Evolutionary conservation across 2,888 invertebrate genomes (phyloP).

Genomic region (Cheilosia impressa): DNA sequence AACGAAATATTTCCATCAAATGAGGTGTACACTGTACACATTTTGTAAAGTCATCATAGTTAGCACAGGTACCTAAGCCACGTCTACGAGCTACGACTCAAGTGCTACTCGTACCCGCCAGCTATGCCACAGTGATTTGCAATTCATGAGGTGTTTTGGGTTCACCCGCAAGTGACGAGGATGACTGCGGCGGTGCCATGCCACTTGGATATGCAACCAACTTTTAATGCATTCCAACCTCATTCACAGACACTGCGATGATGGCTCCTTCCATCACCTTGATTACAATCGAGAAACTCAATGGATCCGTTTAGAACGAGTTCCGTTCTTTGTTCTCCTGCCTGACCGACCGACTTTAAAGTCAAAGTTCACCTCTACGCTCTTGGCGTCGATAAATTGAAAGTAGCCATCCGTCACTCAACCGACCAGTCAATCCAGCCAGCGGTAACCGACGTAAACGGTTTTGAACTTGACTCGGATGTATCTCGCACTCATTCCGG

Average conservation of each 20-base stretch:
- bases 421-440: neutral
- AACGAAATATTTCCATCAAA: constrained; percentile 32
- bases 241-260: neutral
- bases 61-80: no score
- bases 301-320: no score
- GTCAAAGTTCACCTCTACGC: no score
- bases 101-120: neutral
- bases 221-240: neutral
- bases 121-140: constrained; percentile 31
- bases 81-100: no score
- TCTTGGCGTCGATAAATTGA: no score
- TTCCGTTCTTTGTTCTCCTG: no score
- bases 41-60: neutral
- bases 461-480: neutral
- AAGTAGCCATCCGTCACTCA: no score
- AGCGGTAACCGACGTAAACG: neutral
- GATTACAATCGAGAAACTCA: no score
- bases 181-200: neutral
- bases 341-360: no score
- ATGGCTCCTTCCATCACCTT: no score
- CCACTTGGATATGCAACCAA: neutral
- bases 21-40: constrained; percentile 15
- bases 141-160: constrained; percentile 45
- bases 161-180: constrained; percentile 16
- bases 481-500: neutral